phyloP scores from a whole-genome alignment of 1,140 invertebrate species.

The Drosophila pectinifera region DNA sequence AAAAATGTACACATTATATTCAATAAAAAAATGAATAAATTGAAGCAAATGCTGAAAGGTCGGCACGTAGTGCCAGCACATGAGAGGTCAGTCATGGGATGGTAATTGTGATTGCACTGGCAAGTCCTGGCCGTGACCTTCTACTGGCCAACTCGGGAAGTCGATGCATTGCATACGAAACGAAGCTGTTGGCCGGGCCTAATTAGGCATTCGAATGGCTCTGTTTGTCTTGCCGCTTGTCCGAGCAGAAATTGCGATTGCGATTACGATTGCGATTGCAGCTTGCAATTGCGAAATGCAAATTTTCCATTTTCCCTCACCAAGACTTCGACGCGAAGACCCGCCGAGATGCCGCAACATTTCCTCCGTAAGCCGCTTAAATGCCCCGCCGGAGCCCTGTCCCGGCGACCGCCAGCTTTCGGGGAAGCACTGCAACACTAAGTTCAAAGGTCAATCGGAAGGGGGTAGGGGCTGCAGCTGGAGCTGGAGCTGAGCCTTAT shows the following conservation, averaged over 20 bases:
- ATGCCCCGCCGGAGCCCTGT: neutral
- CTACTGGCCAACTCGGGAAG: conserved; percentile 10
- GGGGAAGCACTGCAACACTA: conserved; percentile 7
- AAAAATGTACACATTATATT: too few species aligned
- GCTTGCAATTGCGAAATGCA: conserved; percentile 14
- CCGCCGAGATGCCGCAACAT: neutral
- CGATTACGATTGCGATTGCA: conserved; percentile 1
- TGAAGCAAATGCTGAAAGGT: too few species aligned
- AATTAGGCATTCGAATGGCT: conserved; percentile 59
- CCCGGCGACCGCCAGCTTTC: conserved; percentile 1
- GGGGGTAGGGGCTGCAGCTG: neutral
- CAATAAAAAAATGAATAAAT: too few species aligned
- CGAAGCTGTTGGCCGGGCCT: conserved; percentile 34
- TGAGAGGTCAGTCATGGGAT: neutral
- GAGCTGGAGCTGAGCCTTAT: neutral
- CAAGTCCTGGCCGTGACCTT: conserved; percentile 16
- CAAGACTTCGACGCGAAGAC: too few species aligned
- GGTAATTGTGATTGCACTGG: conserved; percentile 13
- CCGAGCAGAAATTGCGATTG: conserved; percentile 17
- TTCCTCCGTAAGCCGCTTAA: conserved; percentile 34
- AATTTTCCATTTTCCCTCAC: conserved; percentile 14
- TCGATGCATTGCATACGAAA: conserved; percentile 37
- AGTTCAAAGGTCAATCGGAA: conserved; percentile 35
- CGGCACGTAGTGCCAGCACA: too few species aligned
- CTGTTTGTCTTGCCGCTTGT: conserved; percentile 4